Evolutionary conservation across 2,888 invertebrate species (phyloP), one percentile per base, ranked within the genome.

Genomic region (Halictus ligatus): DNA sequence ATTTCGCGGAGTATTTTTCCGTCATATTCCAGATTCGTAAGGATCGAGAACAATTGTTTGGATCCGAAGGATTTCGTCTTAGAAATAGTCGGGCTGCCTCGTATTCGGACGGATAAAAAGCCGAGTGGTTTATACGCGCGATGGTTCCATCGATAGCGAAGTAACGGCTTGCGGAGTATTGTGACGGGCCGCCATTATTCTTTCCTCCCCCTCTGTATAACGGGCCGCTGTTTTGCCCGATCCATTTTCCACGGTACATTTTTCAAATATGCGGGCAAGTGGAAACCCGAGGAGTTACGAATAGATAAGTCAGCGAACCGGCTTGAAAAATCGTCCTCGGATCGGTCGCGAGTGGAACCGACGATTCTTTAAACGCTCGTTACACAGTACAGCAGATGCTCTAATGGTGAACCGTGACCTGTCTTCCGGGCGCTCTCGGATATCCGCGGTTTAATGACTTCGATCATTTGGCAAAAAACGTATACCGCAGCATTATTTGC

Each of bases 171-270:
- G 84, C 75, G 81, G 85, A 79, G 82, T 89, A 89, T 85, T 82
- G 88, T 88, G 89, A 87, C 89, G 85, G 78, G 13, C 18, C 77
- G 72, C 81, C 85, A 85, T 89, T 89, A 89, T 77, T 89, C 89
- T 85, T 89, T 12, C 54, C 21, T 1, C 21, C 21, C 81, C 76
- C 77, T 72, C 81, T 74, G 64, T 73, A 69, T 29, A 69, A 43
- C 83, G 72, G 21, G 25, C 21, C 79, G 79, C 54, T 81, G 86
- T 86, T 88, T 82, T 81, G 64, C 75, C 76, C 69, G 74, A 77
- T 87, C 81, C 78, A 81, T 75, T 79, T 82, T 89, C 84, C 83
- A 75, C 46, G 71, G 29, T 43, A 80, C 90, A 89, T 89, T 83
- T 86, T 76, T 86, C 90, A 86, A 84, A 78, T 72, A 13, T 67